Percentiles rank a stretch among this genome's conserved stretches.
phyloP scores from a whole-genome alignment of 2,113 vertebrate genomes.

The Scolopax mira region DNA sequence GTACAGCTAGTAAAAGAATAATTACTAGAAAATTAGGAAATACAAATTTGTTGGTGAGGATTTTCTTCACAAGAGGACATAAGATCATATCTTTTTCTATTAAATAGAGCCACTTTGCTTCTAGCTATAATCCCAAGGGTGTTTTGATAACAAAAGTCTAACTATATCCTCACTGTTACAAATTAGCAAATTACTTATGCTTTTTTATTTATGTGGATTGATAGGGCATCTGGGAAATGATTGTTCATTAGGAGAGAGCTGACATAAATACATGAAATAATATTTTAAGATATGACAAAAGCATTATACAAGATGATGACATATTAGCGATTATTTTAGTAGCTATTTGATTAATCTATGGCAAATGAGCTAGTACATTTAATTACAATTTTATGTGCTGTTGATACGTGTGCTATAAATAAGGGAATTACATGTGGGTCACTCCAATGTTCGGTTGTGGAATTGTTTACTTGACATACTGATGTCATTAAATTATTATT shows the following conservation, averaged over 20 bases:
- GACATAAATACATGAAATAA: neutral
- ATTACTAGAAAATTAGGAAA: neutral
- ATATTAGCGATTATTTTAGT: slow-evolving; percentile 34
- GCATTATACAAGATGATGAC: slow-evolving; percentile 26
- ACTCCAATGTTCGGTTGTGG: neutral
- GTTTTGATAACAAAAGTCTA: neutral
- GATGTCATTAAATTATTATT: slow-evolving; percentile 36
- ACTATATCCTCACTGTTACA: neutral
- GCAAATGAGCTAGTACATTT: neutral
- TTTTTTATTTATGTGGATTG: slow-evolving; percentile 6
- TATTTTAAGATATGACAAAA: slow-evolving; percentile 25
- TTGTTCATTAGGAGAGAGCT: neutral
- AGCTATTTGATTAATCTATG: neutral
- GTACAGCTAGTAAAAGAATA: neutral
- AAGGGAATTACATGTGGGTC: neutral
- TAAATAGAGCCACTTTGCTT: neutral
- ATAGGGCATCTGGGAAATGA: neutral
- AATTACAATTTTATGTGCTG: neutral
- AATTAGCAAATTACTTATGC: neutral
- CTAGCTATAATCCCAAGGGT: neutral
- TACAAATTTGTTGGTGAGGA: neutral
- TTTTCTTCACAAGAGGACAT: neutral
- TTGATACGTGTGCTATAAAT: slow-evolving; percentile 21
- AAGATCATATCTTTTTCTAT: neutral
- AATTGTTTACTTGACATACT: slow-evolving; percentile 11